Percentiles rank a stretch among this genome's conserved stretches.
Evolutionary conservation across 2,113 vertebrate species (phyloP).

Genomic region (Mugil cephalus): DNA sequence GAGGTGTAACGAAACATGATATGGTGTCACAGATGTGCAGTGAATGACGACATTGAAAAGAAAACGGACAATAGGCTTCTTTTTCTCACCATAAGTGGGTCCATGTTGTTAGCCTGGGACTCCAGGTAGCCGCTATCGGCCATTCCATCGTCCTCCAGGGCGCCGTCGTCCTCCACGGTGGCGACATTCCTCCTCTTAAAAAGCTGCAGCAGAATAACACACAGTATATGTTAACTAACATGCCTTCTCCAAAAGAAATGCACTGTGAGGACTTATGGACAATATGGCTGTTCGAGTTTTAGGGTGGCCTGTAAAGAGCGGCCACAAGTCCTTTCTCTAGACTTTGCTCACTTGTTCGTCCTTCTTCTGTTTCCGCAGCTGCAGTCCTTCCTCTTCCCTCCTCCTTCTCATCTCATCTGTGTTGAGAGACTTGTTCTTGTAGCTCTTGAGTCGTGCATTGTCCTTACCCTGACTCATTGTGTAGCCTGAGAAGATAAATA

Average conservation of each 20-base stretch:
- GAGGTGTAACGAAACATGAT: constrained; percentile 9
- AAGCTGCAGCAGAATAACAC: constrained; percentile 82
- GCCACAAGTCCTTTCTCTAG: not conserved
- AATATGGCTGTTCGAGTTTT: not conserved
- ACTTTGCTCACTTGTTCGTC: constrained; percentile 91
- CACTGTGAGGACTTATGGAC: not conserved
- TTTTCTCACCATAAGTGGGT: constrained; percentile 90
- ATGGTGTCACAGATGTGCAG: not conserved
- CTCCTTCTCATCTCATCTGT: constrained; percentile 97
- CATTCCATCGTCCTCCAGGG: constrained; percentile 96
- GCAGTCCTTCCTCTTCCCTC: constrained; percentile 96
- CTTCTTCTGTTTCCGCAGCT: constrained; percentile 97
- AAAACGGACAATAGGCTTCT: too few relatives aligned
- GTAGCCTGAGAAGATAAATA: constrained; percentile 78
- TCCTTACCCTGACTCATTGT: constrained; percentile 97
- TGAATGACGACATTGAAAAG: not conserved
- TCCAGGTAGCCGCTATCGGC: constrained; percentile 95
- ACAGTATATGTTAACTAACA: too few relatives aligned
- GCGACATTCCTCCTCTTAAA: constrained; percentile 98
- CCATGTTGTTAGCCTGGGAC: constrained; percentile 96
- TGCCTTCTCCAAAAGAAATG: too few relatives aligned
- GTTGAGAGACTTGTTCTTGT: constrained; percentile 99
- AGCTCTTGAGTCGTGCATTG: constrained; percentile 97
- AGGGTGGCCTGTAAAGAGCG: not conserved
- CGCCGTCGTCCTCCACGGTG: constrained; percentile 89